phyloP scores from a whole-genome alignment of 2,113 vertebrate genomes.

The Typhlomys cinereus region DNA sequence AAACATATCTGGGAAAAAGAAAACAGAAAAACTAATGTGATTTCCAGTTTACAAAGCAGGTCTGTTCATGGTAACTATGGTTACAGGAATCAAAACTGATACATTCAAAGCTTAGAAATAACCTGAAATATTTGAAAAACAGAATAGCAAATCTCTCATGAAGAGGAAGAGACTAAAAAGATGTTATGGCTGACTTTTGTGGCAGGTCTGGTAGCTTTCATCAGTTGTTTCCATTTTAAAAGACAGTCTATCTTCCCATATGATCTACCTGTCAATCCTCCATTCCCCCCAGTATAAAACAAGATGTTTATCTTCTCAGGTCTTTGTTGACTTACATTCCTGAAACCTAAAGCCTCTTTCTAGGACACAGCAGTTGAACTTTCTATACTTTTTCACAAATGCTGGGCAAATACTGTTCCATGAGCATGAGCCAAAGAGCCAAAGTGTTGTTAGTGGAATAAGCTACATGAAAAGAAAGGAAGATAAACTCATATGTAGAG shows the following conservation, averaged over 20 bases:
- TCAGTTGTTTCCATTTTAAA: neutral
- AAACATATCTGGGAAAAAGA: neutral
- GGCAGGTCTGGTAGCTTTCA: neutral
- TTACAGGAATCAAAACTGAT: slow-evolving; percentile 11
- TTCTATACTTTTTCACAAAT: neutral
- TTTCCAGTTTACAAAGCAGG: slow-evolving; percentile 14
- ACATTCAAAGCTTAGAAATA: slow-evolving; percentile 6
- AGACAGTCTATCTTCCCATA: neutral
- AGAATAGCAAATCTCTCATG: neutral
- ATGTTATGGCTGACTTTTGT: neutral
- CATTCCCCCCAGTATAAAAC: neutral
- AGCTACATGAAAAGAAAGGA: neutral
- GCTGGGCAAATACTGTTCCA: neutral
- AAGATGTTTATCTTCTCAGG: neutral
- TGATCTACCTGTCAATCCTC: neutral
- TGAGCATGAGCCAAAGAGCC: neutral
- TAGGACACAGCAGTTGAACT: neutral
- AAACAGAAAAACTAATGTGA: neutral
- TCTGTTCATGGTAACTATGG: neutral
- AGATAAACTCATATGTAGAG: neutral
- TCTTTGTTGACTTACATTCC: neutral
- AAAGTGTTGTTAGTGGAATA: neutral
- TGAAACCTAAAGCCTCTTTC: neutral
- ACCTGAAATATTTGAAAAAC: neutral
- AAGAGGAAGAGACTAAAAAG: neutral